Conservation (phyloP, 23 tunicate species). For the Clavelina lepadiformis region DNA sequence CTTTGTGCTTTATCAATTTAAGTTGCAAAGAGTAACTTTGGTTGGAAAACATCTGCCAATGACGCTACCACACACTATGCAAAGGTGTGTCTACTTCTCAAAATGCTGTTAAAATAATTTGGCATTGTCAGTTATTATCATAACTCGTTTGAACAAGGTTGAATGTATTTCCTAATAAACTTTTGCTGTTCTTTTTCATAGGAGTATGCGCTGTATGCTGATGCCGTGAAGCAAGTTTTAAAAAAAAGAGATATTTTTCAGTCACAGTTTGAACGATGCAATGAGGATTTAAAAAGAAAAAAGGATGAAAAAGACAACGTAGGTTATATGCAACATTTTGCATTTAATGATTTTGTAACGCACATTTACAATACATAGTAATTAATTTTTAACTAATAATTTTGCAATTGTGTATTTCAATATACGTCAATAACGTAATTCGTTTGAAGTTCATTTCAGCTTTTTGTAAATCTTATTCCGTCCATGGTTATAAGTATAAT, state of each 20-base stretch:
- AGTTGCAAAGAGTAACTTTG: too few relatives aligned
- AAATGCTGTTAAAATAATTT: background rate
- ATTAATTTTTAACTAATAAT: background rate
- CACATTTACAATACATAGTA: background rate
- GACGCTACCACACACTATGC: background rate
- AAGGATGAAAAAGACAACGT: conserved; percentile 69
- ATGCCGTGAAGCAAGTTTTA: conserved; percentile 63
- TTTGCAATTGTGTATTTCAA: too few relatives aligned
- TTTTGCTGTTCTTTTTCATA: background rate
- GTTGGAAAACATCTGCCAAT: background rate
- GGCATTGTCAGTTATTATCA: too few relatives aligned
- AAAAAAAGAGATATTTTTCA: conserved; percentile 58
- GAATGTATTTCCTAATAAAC: too few relatives aligned
- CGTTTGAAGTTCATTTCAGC: too few relatives aligned
- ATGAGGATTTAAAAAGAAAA: conserved; percentile 49
- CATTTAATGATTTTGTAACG: background rate
- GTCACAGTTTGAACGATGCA: conserved; percentile 32
- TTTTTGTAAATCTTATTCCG: too few relatives aligned
- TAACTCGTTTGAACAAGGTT: too few relatives aligned
- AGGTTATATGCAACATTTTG: conserved; percentile 1
- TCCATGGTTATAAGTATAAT: too few relatives aligned
- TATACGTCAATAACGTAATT: too few relatives aligned
- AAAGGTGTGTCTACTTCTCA: background rate
- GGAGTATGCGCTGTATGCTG: conserved; percentile 76
- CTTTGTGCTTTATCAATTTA: conserved; percentile 2